Base-by-base conservation (phyloP, 2,888 invertebrate genomes). In the Clostera curtula region DNA sequence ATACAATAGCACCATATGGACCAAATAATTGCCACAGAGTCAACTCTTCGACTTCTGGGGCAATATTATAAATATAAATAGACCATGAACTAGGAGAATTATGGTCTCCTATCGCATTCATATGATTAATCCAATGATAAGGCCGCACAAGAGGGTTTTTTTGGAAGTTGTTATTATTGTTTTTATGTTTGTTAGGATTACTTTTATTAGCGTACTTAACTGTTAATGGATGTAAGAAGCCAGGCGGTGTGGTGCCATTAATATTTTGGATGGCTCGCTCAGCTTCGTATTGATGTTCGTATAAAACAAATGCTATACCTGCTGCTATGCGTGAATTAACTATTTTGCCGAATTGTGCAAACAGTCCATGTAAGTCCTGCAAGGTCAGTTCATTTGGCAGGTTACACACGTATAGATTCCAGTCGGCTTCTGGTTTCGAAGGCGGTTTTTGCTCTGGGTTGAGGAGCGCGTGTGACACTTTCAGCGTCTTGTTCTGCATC, bases 171-270 rank as follows among this genome's bases (percentile, higher is more conserved):
- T 79, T 77, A 49, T 82, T 82, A 67, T 76, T 79, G 60, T 73
- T 77, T 72, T 79, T 80, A 72, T 76, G 65, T 65, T 79, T 83
- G 62, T 79, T 55, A 60, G 83, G 83, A 58, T 84, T 84, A 72
- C 84, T 80, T 70, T 85, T 85, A 75, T 85, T 85, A 57, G 85
- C 85, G 63, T 82, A 85, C 80, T 85, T 85, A 73, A 85, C 85
- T 63, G 84, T 85, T 66, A 85, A 64, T 31, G 85, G 85, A 56
- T 84, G 83, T 67, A 84, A 48, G 71, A 85, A 85, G 46, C 84
- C 84, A 36, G 84, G 82, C 18, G 85, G 85, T 38, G 80, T 82
- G 35, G 75, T 60, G 36, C 68, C 83, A 68, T 83, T 80, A 36
- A 83, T 69, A 51, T 66, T 82, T 53, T 80, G 80, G 39, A 85